Conservation (phyloP, 2,888 invertebrate genomes). For the Amiota communis region DNA sequence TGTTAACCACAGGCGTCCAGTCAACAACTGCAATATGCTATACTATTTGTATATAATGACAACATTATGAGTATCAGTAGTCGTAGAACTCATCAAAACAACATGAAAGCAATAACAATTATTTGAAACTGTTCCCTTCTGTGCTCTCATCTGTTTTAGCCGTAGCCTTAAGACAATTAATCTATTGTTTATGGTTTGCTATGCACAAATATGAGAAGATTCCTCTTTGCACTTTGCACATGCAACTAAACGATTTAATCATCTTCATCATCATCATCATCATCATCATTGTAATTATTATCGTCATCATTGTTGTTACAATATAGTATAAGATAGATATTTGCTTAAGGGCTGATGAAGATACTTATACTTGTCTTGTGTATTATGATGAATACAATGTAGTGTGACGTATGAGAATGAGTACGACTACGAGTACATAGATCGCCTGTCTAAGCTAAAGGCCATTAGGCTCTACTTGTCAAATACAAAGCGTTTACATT, state of each 20-base stretch:
- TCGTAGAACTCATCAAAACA: no score
- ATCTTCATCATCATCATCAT: neutral
- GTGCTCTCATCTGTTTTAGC: neutral
- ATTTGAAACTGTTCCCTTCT: neutral
- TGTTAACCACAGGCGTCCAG: no score
- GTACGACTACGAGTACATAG: constrained; percentile 26
- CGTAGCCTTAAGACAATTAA: constrained; percentile 10
- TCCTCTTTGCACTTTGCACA: neutral
- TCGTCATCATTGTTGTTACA: neutral
- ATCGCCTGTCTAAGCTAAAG: constrained; percentile 5
- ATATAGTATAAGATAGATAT: constrained; percentile 30
- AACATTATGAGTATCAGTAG: no score
- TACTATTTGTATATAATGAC: no score
- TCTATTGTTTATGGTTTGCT: constrained; percentile 15
- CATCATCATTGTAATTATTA: neutral
- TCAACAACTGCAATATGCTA: no score
- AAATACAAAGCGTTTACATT: constrained; percentile 61
- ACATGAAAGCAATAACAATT: neutral
- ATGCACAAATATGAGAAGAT: neutral
- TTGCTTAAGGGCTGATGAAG: constrained; percentile 37
- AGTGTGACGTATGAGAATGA: neutral
- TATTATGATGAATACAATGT: neutral
- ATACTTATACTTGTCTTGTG: constrained; percentile 14
- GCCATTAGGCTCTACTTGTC: constrained; percentile 66
- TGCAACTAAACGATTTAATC: neutral